Conservation (phyloP, 1,140 invertebrate genomes). For the Trinorchestia longiramus region DNA sequence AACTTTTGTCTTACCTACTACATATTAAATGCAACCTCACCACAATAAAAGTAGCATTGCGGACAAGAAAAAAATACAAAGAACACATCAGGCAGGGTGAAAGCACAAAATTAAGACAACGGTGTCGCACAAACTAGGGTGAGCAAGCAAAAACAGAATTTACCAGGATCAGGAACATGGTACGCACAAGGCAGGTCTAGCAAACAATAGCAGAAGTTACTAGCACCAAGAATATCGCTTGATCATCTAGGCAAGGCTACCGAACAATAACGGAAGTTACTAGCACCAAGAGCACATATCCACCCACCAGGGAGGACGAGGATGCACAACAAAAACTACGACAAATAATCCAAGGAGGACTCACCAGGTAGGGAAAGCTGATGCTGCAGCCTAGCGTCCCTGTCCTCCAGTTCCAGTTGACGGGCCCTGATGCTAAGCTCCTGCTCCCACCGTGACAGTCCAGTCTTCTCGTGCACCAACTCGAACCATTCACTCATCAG, state of each 20-base stretch:
- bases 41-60: neutral
- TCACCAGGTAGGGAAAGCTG: constrained; percentile 76
- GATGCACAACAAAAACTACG: neutral
- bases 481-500: constrained; percentile 87
- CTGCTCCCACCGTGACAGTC: constrained; percentile 82
- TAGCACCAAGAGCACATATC: neutral
- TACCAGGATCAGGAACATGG: too few relatives aligned
- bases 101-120: neutral
- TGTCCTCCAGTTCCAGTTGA: constrained; percentile 87
- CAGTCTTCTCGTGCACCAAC: constrained; percentile 85
- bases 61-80: neutral
- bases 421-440: constrained; percentile 84
- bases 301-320: too few relatives aligned
- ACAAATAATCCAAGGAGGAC: constrained; percentile 62
- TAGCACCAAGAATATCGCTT: too few relatives aligned
- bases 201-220: neutral
- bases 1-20: neutral
- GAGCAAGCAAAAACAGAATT: too few relatives aligned
- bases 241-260: too few relatives aligned
- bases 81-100: neutral
- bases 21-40: neutral
- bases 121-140: too few relatives aligned
- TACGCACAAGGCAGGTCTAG: neutral
- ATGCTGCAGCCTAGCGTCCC: constrained; percentile 78
- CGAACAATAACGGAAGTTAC: neutral